A percentile compares a stretch with the other conserved stretches of the same genome.
These are phyloP conservation scores for Drosophila navojoa DNA, from an alignment of 1,140 invertebrate genomes.

Conservation along the genomic window DNA sequence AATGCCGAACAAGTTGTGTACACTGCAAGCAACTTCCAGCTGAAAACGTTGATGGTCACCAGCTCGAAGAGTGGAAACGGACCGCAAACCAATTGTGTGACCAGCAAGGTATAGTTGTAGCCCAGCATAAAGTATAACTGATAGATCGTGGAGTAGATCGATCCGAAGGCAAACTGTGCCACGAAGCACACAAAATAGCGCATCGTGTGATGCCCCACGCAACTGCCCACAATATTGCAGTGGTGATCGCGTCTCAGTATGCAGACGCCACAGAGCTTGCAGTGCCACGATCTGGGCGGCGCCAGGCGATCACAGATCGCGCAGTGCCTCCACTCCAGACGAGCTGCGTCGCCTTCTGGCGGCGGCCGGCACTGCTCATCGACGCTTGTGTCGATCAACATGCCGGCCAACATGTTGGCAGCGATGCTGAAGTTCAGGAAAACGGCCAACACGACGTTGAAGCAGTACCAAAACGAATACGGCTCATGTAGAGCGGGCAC, in stretches of 20 bases:
- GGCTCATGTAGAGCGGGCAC: slow-evolving; percentile 86
- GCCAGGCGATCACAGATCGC: slow-evolving; percentile 86
- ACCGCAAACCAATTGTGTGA: neutral
- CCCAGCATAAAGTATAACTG: slow-evolving; percentile 82
- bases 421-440: slow-evolving; percentile 86
- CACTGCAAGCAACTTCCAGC: no score
- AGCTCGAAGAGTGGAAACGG: slow-evolving; percentile 34
- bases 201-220: slow-evolving; percentile 94
- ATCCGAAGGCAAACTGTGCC: slow-evolving; percentile 90
- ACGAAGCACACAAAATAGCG: slow-evolving; percentile 94
- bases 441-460: slow-evolving; percentile 86
- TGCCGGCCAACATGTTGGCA: slow-evolving; percentile 79
- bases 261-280: slow-evolving; percentile 90
- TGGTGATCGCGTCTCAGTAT: slow-evolving; percentile 97
- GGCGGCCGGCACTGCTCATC: neutral
- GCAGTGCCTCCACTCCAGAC: slow-evolving; percentile 47
- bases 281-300: slow-evolving; percentile 96
- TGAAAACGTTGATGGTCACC: no score
- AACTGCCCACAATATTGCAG: slow-evolving; percentile 95
- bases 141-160: slow-evolving; percentile 87
- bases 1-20: slow-evolving; percentile 80
- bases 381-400: slow-evolving; percentile 67
- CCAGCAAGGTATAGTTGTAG: no score
- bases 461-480: slow-evolving; percentile 56
- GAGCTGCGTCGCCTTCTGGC: neutral